Conservation (phyloP, 2,113 vertebrate genomes). For the Willisornis vidua region DNA sequence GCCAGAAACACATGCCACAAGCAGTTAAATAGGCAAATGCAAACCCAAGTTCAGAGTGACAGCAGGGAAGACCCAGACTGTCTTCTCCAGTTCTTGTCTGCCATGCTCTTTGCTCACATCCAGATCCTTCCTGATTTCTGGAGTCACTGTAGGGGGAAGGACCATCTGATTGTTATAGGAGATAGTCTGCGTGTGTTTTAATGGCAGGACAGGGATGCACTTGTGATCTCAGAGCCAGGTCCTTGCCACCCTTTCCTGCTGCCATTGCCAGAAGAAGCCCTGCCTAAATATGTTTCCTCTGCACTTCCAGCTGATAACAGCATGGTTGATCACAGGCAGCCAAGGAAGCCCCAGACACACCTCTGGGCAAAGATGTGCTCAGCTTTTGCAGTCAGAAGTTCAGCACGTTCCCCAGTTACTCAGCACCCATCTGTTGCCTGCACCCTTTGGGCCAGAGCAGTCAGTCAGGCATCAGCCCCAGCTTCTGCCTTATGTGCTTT, state of each 20-base stretch:
- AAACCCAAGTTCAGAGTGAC: background rate
- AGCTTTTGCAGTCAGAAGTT: background rate
- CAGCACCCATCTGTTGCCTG: rapidly evolving
- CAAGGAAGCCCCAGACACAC: background rate
- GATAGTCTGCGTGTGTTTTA: background rate
- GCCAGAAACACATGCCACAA: background rate
- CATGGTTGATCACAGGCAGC: background rate
- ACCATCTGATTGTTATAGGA: background rate
- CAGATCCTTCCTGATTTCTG: background rate
- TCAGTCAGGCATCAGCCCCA: background rate
- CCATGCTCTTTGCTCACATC: background rate
- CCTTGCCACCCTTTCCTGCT: background rate
- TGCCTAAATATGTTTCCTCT: background rate
- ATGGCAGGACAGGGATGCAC: background rate
- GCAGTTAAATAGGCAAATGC: background rate
- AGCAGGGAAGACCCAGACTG: background rate
- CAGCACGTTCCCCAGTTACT: background rate
- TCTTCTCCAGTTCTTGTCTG: background rate
- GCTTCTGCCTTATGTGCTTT: background rate
- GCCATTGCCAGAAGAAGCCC: background rate
- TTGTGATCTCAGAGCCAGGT: background rate
- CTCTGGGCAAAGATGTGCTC: background rate
- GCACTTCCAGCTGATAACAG: background rate
- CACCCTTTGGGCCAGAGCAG: background rate
- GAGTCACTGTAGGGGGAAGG: background rate